Percentiles rank a stretch among this genome's conserved stretches.
Evolutionary conservation across 2,113 vertebrate genomes (phyloP).

Genomic region (Azemiops feae): DNA sequence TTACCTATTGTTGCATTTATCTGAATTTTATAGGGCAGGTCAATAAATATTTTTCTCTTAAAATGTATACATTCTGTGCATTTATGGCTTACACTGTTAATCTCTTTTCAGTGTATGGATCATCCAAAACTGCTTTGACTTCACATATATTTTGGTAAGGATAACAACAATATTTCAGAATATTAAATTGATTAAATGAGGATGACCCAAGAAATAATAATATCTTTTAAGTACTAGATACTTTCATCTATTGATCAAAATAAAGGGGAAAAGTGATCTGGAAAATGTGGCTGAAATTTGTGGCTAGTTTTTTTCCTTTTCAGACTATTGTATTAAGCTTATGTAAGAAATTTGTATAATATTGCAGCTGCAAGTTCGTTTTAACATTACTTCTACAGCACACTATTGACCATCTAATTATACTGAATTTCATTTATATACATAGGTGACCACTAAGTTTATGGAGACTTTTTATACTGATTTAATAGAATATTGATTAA

Average conservation of each 20-base stretch:
- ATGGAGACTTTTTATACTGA: conserved; percentile 89
- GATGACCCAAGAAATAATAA: conserved; percentile 39
- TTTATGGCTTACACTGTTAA: not conserved
- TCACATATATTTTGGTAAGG: not conserved
- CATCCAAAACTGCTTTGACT: not conserved
- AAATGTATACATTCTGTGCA: not conserved
- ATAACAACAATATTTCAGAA: conserved; percentile 44
- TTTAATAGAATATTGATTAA: conserved; percentile 99
- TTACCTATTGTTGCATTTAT: not conserved
- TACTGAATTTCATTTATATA: conserved; percentile 90
- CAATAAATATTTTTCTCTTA: not conserved
- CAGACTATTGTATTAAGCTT: conserved; percentile 5
- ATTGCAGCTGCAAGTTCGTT: conserved; percentile 71
- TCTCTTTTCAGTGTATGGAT: not conserved
- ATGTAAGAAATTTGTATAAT: conserved; percentile 49
- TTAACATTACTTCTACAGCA: conserved; percentile 79
- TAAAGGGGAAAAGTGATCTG: conserved; percentile 10
- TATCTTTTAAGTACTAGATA: conserved; percentile 50
- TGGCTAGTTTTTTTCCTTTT: conserved; percentile 48
- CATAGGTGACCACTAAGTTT: conserved; percentile 87
- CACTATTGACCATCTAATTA: conserved; percentile 88
- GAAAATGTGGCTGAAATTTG: conserved; percentile 31
- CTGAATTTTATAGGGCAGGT: not conserved
- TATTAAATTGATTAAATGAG: conserved; percentile 54
- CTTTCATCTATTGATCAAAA: conserved; percentile 58